Conservation (phyloP, 2,888 invertebrate genomes). For the Drosophila robusta region DNA sequence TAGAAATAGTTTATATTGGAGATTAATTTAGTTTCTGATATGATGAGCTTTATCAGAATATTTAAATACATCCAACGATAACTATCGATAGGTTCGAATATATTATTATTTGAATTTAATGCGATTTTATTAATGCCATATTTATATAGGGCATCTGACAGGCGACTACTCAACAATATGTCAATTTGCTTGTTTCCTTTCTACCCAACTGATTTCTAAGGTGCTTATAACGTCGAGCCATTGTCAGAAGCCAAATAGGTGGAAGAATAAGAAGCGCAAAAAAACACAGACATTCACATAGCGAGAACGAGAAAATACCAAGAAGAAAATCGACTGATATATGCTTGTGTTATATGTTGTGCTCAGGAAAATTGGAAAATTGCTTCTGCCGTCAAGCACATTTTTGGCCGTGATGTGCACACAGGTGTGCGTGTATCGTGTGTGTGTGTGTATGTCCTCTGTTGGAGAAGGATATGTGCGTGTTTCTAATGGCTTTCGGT, state of each 20-base stretch:
- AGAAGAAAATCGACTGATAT: slow-evolving; percentile 30
- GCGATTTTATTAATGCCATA: neutral
- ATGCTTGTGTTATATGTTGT: slow-evolving; percentile 26
- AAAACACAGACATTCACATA: neutral
- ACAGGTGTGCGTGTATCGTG: slow-evolving; percentile 19
- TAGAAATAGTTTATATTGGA: too few relatives aligned
- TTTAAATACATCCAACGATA: too few relatives aligned
- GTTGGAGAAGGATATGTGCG: slow-evolving; percentile 42
- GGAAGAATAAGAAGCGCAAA: slow-evolving; percentile 44
- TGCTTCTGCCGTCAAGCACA: slow-evolving; percentile 25
- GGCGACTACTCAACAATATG: neutral
- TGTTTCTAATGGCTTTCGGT: slow-evolving; percentile 55
- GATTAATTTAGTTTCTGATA: too few relatives aligned
- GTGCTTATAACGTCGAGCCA: slow-evolving; percentile 53
- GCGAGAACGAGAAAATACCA: slow-evolving; percentile 6
- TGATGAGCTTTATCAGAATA: too few relatives aligned
- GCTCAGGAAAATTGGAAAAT: slow-evolving; percentile 47
- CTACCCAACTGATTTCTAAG: slow-evolving; percentile 58
- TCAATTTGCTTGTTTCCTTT: slow-evolving; percentile 36
- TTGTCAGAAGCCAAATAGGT: slow-evolving; percentile 59
- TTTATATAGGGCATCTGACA: slow-evolving; percentile 8
- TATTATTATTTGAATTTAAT: neutral
- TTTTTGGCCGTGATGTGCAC: slow-evolving; percentile 1
- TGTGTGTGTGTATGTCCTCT: slow-evolving; percentile 3
- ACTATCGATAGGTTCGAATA: neutral